Evolutionary conservation across 2,113 vertebrate species (phyloP), one percentile per base, ranked within the genome.

Genomic region (Perognathus longimembris): DNA sequence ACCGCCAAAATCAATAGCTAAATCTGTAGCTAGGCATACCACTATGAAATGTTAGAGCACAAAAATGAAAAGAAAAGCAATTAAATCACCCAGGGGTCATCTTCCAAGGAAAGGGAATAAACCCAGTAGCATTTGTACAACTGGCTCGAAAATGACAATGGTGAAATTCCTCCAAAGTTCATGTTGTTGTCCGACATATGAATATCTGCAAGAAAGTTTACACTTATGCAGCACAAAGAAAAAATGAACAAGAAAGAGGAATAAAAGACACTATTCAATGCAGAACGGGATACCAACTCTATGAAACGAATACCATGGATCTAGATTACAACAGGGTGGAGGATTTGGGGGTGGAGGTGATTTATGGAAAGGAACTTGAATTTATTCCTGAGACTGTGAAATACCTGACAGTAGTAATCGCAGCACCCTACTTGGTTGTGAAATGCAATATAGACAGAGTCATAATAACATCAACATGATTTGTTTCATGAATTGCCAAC

Each of bases 291-390:
- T 2, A 21, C 30, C 21, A 73, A 21, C 40, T 26, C 12, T 8
- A 10, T 38, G 12, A 28, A 70, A 82, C 40, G 20, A 74, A 30
- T 30, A 66, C 22, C 1, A 4, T 9, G 4, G 34, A 8, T n/a
- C 54, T 21, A 45, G 7, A 30, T 14, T 34, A 36, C 4, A 42
- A 14, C 6, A 70, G 28, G 64, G 57, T 6, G 20, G 28, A 50
- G 18, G 24, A 10, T 45, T 22, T 1, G 0, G 8, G 3, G 4
- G 6, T 8, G 17, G 22, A 11, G 57, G 5, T 17, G 24, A 28
- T 36, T 30, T 45, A 0, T 18, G 14, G 10, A 76, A 85, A 78
- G 3, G 50, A 6, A 45, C 34, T 40, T 12, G 6, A 61, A 45
- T 36, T 42, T 78, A 36, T 22, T 66, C 40, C 74, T 57, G 38